phyloP scores from a whole-genome alignment of 2,797 vertebrate species.

The Pipistrellus kuhlii region DNA sequence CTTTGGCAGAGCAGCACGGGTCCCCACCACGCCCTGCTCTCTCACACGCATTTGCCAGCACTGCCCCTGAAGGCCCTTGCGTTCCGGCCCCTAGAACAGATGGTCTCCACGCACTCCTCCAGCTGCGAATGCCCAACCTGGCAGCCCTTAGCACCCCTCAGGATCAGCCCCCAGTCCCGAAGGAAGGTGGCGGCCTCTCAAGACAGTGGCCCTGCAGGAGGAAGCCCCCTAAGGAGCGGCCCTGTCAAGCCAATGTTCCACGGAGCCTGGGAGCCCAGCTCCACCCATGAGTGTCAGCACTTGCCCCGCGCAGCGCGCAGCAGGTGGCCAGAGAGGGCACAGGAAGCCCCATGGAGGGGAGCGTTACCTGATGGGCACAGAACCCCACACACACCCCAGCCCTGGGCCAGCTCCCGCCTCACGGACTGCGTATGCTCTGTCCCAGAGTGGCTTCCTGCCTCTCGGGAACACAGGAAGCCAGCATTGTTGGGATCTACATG shows the following conservation, averaged over 20 bases:
- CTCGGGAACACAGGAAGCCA: conserved; percentile 84
- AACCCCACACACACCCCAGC: not conserved
- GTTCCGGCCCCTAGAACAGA: not conserved
- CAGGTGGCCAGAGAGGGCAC: not conserved
- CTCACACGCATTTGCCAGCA: not conserved
- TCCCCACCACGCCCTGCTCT: not conserved
- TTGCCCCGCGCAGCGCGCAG: not conserved
- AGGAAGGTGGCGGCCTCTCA: not conserved
- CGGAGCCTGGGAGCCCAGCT: not conserved
- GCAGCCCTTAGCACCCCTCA: not conserved
- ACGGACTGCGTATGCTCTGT: conserved; percentile 59
- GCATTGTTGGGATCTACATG: conserved; percentile 86
- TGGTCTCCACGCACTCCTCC: not conserved
- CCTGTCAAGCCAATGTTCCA: not conserved
- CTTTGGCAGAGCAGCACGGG: not conserved
- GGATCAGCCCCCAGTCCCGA: not conserved
- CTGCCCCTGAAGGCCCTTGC: not conserved
- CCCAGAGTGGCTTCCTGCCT: conserved; percentile 83
- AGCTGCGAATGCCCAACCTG: not conserved
- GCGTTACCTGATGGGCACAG: not conserved
- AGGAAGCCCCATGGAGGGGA: not conserved
- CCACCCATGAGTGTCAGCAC: fast-evolving
- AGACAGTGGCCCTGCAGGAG: no score
- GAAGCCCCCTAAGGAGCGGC: not conserved
- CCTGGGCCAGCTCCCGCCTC: conserved; percentile 41